phyloP scores from a whole-genome alignment of 2,888 invertebrate genomes.

The Panopea generosa region DNA sequence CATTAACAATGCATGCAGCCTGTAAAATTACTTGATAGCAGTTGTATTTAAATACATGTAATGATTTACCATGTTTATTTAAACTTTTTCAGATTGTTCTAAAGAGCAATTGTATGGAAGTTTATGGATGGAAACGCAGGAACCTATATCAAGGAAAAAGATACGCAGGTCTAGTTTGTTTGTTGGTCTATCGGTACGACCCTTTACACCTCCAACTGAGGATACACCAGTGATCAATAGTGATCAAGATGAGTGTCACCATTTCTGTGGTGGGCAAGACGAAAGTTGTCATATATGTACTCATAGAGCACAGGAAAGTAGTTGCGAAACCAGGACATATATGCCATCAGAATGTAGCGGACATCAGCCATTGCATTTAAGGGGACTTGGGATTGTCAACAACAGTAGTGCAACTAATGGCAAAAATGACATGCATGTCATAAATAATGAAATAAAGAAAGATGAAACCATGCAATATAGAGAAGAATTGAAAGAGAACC shows the following conservation, averaged over 20 bases:
- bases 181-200: slow-evolving; percentile 1
- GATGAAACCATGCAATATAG: neutral
- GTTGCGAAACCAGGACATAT: no score
- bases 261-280: neutral
- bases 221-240: neutral
- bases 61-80: no score
- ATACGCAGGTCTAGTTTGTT: slow-evolving; percentile 20
- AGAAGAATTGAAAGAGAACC: neutral
- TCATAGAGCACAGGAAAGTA: no score
- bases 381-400: no score
- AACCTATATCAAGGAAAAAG: slow-evolving; percentile 39
- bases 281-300: no score
- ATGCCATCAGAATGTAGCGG: no score
- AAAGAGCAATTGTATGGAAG: slow-evolving; percentile 53
- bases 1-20: no score
- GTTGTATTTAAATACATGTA: no score
- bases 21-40: no score
- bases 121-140: slow-evolving; percentile 51
- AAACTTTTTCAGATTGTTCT: slow-evolving; percentile 1
- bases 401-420: no score
- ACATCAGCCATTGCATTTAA: no score
- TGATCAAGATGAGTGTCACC: neutral
- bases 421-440: no score
- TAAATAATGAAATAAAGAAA: neutral
- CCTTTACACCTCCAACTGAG: neutral